Conservation (phyloP, 2,797 vertebrate species). For the Furcifer pardalis region DNA sequence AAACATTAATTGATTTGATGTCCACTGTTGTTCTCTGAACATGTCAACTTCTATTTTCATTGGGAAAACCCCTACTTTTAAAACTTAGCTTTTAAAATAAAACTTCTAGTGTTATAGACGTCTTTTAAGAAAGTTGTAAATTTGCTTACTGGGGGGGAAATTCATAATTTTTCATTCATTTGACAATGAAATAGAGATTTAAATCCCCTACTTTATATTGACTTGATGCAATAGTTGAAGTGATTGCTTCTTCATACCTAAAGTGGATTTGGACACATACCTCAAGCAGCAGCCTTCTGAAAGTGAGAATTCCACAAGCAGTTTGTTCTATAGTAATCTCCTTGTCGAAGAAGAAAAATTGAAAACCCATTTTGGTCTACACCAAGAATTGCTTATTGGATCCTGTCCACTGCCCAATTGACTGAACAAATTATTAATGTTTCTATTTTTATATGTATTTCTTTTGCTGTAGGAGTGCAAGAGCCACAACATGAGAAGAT, state of each 20-base stretch:
- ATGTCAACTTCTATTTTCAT: neutral
- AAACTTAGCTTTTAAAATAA: neutral
- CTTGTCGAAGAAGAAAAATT: neutral
- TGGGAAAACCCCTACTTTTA: neutral
- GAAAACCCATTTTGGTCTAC: neutral
- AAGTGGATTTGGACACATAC: neutral
- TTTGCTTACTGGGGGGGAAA: neutral
- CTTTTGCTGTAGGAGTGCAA: slow-evolving; percentile 87
- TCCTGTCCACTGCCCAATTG: neutral
- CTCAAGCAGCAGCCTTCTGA: neutral
- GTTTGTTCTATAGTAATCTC: neutral
- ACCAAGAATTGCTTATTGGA: neutral
- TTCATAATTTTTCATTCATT: no score
- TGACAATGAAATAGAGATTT: no score
- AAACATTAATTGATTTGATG: neutral
- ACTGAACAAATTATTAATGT: neutral
- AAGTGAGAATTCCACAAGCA: neutral
- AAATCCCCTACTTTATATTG: no score
- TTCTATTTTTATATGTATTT: slow-evolving; percentile 51
- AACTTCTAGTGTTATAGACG: neutral
- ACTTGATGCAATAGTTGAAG: neutral
- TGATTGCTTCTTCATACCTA: neutral
- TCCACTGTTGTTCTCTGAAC: neutral
- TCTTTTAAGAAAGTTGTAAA: neutral
- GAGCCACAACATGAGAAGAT: slow-evolving; percentile 94